A percentile compares a stretch with the other conserved stretches of the same genome.
These are phyloP conservation scores for Odontothrips loti DNA, from an alignment of 2,888 invertebrate genomes.

Conservation along the genomic window DNA sequence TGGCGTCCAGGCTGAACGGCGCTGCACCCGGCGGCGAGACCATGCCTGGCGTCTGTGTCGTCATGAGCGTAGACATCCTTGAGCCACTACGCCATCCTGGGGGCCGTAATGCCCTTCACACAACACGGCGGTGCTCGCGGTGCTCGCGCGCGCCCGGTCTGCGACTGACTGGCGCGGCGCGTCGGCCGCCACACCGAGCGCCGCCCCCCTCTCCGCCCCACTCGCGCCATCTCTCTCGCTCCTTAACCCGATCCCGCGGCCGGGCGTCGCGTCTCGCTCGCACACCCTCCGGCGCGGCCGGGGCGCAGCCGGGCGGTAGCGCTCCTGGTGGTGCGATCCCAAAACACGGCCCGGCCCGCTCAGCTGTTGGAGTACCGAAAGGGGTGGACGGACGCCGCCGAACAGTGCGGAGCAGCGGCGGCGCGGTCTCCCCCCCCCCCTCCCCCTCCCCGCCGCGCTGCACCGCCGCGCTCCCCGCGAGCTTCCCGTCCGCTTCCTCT, in stretches of 20 bases:
- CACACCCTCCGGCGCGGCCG: background rate
- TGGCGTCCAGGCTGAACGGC: constrained; percentile 18
- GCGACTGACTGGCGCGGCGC: constrained; percentile 7
- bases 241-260: background rate
- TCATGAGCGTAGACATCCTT: constrained; percentile 15
- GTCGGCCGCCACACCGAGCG: background rate
- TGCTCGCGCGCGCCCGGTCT: constrained; percentile 1
- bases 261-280: background rate
- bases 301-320: constrained; percentile 7
- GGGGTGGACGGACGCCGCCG: constrained; percentile 14
- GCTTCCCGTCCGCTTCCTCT: background rate
- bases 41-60: background rate
- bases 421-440: background rate
- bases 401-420: background rate
- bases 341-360: constrained; percentile 7
- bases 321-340: background rate
- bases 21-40: constrained; percentile 3
- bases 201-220: constrained; percentile 15
- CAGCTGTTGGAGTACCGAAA: constrained; percentile 22
- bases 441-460: background rate
- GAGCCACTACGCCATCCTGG: background rate
- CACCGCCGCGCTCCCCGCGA: background rate
- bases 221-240: background rate
- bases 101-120: background rate
- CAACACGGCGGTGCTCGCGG: background rate